These are phyloP conservation scores for Metopolophium dirhodum DNA, from an alignment of 1,140 invertebrate genomes.

Conservation along the genomic window DNA sequence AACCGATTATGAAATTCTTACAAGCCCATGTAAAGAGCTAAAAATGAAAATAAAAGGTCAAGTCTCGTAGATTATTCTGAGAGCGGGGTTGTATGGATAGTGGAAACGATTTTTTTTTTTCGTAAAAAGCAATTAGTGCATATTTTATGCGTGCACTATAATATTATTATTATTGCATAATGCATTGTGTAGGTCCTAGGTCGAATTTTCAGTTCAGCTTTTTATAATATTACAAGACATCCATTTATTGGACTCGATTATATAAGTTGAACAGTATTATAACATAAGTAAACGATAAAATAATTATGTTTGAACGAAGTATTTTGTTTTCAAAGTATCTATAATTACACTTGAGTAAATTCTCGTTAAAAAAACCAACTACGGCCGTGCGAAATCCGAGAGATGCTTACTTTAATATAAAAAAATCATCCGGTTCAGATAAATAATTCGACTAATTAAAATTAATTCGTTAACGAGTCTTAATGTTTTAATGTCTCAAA, in stretches of 20 bases:
- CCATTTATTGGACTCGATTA: not conserved
- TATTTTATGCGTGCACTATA: not conserved
- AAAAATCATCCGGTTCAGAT: not conserved
- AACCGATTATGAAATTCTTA: not conserved
- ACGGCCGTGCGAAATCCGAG: not conserved
- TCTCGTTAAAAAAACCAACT: not conserved
- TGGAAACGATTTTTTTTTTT: not conserved
- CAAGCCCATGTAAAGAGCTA: not conserved
- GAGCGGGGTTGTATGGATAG: not conserved
- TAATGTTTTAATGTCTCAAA: not conserved
- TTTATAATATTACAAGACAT: not conserved
- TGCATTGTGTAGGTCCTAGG: not conserved
- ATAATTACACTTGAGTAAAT: constrained; percentile 12
- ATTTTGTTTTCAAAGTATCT: constrained; percentile 8
- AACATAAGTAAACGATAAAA: not conserved
- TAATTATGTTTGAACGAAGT: not conserved
- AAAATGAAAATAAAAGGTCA: not conserved
- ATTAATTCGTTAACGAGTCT: not conserved
- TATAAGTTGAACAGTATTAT: not conserved
- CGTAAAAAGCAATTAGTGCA: not conserved
- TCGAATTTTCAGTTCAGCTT: not conserved
- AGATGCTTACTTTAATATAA: not conserved
- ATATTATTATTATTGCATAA: not conserved
- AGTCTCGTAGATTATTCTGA: not conserved
- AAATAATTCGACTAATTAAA: constrained; percentile 18